phyloP scores from a whole-genome alignment of 2,113 vertebrate species.

The Erythrocercus mccallii region DNA sequence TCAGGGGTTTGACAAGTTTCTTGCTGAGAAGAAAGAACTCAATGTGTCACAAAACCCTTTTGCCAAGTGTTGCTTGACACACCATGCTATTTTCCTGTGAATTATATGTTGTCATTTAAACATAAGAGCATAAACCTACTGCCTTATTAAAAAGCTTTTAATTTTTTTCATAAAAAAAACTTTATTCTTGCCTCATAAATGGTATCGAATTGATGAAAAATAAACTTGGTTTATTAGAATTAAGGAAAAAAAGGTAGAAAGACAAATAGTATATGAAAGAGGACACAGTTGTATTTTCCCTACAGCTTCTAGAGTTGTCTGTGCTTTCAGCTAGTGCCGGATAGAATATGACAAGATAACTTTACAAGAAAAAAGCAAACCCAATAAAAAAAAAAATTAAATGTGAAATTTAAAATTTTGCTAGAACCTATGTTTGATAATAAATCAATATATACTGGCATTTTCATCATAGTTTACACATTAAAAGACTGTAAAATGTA shows the following conservation, averaged over 20 bases:
- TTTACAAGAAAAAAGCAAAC: slow-evolving; percentile 26
- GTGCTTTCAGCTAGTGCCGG: slow-evolving; percentile 45
- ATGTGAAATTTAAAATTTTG: slow-evolving; percentile 45
- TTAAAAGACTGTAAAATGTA: neutral
- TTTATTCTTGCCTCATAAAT: slow-evolving; percentile 60
- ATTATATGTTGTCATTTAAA: slow-evolving; percentile 38
- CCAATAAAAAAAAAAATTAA: neutral
- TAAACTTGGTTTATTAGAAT: slow-evolving; percentile 5
- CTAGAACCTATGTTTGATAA: neutral
- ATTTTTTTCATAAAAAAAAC: slow-evolving; percentile 43
- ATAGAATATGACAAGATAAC: slow-evolving; percentile 45
- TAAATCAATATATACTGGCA: slow-evolving; percentile 9
- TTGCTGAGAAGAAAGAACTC: neutral
- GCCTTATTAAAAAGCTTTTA: slow-evolving; percentile 10
- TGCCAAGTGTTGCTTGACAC: neutral
- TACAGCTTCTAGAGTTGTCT: slow-evolving; percentile 2
- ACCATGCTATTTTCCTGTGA: slow-evolving; percentile 10
- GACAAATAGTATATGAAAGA: neutral
- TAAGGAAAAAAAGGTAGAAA: neutral
- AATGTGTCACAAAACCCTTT: neutral
- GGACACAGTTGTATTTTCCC: slow-evolving; percentile 9
- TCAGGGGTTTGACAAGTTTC: neutral
- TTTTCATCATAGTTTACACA: slow-evolving; percentile 45
- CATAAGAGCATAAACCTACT: slow-evolving; percentile 36
- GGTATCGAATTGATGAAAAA: slow-evolving; percentile 64